Conservation (phyloP, 2,888 invertebrate genomes). For the Athripsodes cinereus region DNA sequence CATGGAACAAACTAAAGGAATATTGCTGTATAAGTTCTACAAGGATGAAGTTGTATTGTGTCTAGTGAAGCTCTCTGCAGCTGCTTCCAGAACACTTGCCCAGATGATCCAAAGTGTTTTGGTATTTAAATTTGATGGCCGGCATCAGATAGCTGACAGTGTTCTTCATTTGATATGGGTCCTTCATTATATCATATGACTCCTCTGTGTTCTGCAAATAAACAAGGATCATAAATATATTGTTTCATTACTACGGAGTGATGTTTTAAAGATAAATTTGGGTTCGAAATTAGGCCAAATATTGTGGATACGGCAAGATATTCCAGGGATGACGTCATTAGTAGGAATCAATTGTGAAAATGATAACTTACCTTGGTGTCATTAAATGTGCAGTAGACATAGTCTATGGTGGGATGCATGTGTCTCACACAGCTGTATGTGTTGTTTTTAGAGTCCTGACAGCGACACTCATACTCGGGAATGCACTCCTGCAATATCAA, state of each 20-base stretch:
- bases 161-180: constrained; percentile 70
- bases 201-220: constrained; percentile 62
- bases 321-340: no score
- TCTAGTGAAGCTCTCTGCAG: background rate
- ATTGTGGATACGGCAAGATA: no score
- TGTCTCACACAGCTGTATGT: constrained; percentile 74
- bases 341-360: no score
- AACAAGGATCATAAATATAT: no score
- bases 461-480: constrained; percentile 67
- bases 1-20: no score
- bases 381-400: constrained; percentile 59
- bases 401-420: constrained; percentile 47
- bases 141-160: constrained; percentile 47
- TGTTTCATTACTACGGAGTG: no score
- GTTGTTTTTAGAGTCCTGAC: constrained; percentile 79
- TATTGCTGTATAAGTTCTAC: no score
- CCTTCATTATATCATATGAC: constrained; percentile 64
- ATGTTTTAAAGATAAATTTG: no score
- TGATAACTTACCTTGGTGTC: constrained; percentile 45
- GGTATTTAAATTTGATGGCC: constrained; percentile 48
- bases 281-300: no score
- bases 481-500: constrained; percentile 55
- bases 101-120: constrained; percentile 34
- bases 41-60: no score
- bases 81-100: constrained; percentile 32